Conservation (phyloP, 2,888 invertebrate genomes). For the Sphaerolaimus hirsutus region DNA sequence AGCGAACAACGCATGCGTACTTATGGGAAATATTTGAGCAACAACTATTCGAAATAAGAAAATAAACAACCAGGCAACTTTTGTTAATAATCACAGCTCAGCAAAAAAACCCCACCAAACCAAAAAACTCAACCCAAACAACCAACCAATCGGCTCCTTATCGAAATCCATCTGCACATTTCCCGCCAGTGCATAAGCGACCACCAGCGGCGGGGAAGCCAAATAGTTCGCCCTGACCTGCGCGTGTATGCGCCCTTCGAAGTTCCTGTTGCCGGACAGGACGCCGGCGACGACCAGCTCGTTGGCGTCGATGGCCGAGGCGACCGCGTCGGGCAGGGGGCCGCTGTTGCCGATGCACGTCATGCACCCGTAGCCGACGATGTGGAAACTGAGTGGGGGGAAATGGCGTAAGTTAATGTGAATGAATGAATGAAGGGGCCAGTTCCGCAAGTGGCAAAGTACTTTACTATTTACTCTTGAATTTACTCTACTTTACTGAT, state of each 20-base stretch:
- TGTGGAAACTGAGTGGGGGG: constrained; percentile 40
- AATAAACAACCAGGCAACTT: too few species aligned
- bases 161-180: constrained; percentile 83
- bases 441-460: too few species aligned
- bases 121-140: not conserved
- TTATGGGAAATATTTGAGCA: too few species aligned
- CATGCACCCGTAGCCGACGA: constrained; percentile 98
- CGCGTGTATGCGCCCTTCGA: constrained; percentile 90
- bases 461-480: too few species aligned
- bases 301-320: constrained; percentile 72
- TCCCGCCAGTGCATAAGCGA: constrained; percentile 88
- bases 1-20: too few species aligned
- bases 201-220: constrained; percentile 82
- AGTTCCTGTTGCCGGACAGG: constrained; percentile 85
- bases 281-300: constrained; percentile 83
- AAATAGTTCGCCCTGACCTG: constrained; percentile 86
- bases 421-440: not conserved
- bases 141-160: constrained; percentile 46
- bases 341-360: constrained; percentile 97
- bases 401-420: not conserved
- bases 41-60: too few species aligned
- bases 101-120: too few species aligned
- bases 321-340: constrained; percentile 68
- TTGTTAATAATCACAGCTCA: too few species aligned
- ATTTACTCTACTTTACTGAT: too few species aligned